Base-by-base conservation (phyloP, 2,888 invertebrate species). In the Microplitis deprimator region DNA sequence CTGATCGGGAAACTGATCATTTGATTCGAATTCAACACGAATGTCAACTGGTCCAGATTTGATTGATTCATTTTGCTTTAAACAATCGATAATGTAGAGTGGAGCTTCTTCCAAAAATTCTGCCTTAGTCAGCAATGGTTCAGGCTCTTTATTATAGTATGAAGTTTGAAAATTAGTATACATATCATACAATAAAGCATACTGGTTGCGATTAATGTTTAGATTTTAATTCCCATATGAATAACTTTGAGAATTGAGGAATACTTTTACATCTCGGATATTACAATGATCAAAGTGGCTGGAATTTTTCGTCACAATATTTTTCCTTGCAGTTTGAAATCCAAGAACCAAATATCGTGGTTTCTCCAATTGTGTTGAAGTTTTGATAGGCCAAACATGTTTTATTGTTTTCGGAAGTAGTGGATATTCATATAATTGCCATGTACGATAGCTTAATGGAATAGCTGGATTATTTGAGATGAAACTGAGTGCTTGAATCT, bases 391-490 rank as follows among this genome's bases (percentile, higher is more conserved):
- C 67, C 67, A 6, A 38, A 68, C 39, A 6, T 38, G 17, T 10
- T 68, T 68, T 0, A 38, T 39, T 1, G 67, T 84, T 73, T 75
- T 79, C 6, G 86, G 88, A 5, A 3, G 6, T 76, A 90, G 78
- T 0, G 89, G 89, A 81, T 87, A 88, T 81, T 88, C 87, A 79
- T 87, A 86, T 20, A 90, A 68, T 73, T 89, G 87, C 88, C 88
- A 89, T 40, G 84, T 86, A 76, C 89, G 78, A 78, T 87, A 89
- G 77, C 79, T 81, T 60, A 80, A 81, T 20, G 70, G 8, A 40
- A 81, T 80, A 7, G 80, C 72, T 29, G 39, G 16, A 41, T 81
- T 79, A 6, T 60, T 72, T 5, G 40, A 50, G 16, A 20, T 68
- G 29, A 40, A 74, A 17, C 62, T 61, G 13, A 70, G 16, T n/a